These are phyloP conservation scores for Triops cancriformis DNA, from an alignment of 1,140 invertebrate species.

Conservation along the genomic window DNA sequence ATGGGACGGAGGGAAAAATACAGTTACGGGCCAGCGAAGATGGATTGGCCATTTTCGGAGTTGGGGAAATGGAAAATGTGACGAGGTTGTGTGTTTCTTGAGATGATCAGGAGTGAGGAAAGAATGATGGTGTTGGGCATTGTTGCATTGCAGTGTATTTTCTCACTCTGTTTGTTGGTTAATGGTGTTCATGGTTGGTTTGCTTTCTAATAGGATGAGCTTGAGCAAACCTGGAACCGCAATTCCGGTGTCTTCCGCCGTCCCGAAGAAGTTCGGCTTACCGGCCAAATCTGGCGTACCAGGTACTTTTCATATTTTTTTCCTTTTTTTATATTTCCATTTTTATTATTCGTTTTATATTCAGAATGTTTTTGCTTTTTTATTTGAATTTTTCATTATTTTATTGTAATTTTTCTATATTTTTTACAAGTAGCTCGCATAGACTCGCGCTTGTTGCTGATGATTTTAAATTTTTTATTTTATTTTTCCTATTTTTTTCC, in stretches of 20 bases:
- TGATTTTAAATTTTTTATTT: too few species aligned
- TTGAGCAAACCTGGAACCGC: slow-evolving; percentile 3
- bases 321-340: too few species aligned
- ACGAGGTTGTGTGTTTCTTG: background rate
- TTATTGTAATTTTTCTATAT: too few species aligned
- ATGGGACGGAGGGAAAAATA: background rate
- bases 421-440: too few species aligned
- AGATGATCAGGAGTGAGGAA: background rate
- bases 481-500: too few species aligned
- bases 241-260: background rate
- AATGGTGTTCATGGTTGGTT: background rate
- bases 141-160: too few species aligned
- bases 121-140: too few species aligned
- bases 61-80: background rate
- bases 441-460: too few species aligned
- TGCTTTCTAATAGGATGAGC: background rate
- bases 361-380: too few species aligned
- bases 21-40: background rate
- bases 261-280: background rate
- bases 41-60: background rate
- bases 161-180: background rate
- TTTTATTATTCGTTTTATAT: too few species aligned
- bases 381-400: too few species aligned
- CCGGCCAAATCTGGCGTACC: background rate
- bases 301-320: background rate